These are phyloP conservation scores for Hylaea fasciaria DNA, from an alignment of 2,888 invertebrate species.

Conservation along the genomic window DNA sequence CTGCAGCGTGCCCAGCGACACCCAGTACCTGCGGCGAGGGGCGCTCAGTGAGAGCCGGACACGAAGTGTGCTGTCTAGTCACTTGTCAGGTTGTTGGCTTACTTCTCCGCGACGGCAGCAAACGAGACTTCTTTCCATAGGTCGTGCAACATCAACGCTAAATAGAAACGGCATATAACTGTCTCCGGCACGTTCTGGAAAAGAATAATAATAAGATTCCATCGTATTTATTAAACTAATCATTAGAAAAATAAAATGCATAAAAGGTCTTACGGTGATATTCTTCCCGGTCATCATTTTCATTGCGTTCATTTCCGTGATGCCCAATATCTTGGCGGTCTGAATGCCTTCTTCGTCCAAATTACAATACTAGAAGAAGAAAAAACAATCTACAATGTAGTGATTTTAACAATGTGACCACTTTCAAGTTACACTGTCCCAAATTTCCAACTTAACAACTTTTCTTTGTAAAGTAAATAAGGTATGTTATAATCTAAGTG, in stretches of 20 bases:
- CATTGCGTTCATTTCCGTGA: conserved; percentile 90
- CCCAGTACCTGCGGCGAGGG: conserved; percentile 84
- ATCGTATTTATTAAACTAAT: background rate
- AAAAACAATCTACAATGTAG: background rate
- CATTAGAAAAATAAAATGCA: background rate
- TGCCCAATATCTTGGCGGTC: conserved; percentile 90
- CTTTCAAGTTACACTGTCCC: too few relatives aligned
- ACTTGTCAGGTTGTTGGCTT: too few relatives aligned
- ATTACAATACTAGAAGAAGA: conserved; percentile 82
- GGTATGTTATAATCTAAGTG: too few relatives aligned
- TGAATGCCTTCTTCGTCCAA: conserved; percentile 87
- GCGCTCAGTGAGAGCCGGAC: too few relatives aligned
- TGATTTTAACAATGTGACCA: too few relatives aligned
- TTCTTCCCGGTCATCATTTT: conserved; percentile 88
- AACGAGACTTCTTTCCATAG: conserved; percentile 89
- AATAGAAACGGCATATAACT: conserved; percentile 91
- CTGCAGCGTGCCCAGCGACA: conserved; percentile 93
- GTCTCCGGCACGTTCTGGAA: conserved; percentile 84
- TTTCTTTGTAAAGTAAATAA: too few relatives aligned
- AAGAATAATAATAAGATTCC: background rate
- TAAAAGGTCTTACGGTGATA: conserved; percentile 80
- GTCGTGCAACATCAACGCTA: conserved; percentile 93
- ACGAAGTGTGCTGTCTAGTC: too few relatives aligned
- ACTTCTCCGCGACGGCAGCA: conserved; percentile 88
- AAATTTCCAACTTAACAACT: too few relatives aligned